Base-by-base conservation (phyloP, 2,797 vertebrate genomes). In the Rhinichthys osculus region DNA sequence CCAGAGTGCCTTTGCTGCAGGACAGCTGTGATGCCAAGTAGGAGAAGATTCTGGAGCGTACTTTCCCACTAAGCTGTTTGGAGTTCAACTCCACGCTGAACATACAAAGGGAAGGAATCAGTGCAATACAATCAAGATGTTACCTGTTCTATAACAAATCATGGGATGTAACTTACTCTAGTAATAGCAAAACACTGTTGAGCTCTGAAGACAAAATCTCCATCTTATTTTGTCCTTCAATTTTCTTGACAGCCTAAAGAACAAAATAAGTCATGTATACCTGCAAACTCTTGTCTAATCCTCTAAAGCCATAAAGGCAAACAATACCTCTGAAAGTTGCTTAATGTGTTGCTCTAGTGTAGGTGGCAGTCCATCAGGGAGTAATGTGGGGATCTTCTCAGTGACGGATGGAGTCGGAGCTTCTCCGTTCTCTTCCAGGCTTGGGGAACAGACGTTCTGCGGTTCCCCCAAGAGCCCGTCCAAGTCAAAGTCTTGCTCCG, bases 21-120 rank as follows among this genome's bases (percentile, higher is more conserved):
- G 97, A 97, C 89, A 99, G 94, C 93, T 97, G 96, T 3, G 96
- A 96, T 0, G 98, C 96, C 88, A 99, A 95, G 90, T 98, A 95
- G 2, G 96, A 95, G 69, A 97, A 98, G 11, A 98, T 95, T 74
- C 95, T 96, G 7, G 97, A 98, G 35, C 96, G 97, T 23, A 94
- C 70, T 86, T 95, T 95, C 81, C 94, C 95, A 35, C 93, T 94
- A 80, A 97, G 93, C 85, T 96, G 97, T 84, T 86, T 86, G 13
- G 81, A 62, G 59, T 77, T 83, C n/a, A 77, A 52, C 6, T 88
- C 82, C 50, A 89, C 52, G 23, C 88, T 89, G 11, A 74, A 64
- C 38, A 62, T 4, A 72, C 16, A 71, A 70, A 69, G n/a, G 81
- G 17, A 69, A 13, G n/a, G 5, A 80, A 80, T 38, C 42, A 40